Percentiles rank a stretch among this genome's conserved stretches.
phyloP scores from a whole-genome alignment of 2,797 vertebrate genomes.

The Urocyon cinereoargenteus region DNA sequence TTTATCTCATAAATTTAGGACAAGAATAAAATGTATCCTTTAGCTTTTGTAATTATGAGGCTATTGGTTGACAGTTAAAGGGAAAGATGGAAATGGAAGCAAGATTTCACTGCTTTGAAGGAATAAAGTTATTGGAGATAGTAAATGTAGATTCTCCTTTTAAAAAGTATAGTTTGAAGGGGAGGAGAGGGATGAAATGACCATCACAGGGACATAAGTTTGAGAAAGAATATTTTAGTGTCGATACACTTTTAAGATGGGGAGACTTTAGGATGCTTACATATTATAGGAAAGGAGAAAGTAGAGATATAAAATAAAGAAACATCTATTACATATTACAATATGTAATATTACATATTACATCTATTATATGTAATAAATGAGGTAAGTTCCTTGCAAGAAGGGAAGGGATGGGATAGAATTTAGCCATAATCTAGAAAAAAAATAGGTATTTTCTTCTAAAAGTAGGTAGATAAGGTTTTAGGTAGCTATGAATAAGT shows the following conservation, averaged over 20 bases:
- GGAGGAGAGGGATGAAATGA: neutral
- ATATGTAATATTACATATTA: too few relatives aligned
- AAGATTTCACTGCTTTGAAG: neutral
- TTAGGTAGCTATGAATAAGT: neutral
- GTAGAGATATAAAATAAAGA: neutral
- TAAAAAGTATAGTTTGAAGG: neutral
- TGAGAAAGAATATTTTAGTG: neutral
- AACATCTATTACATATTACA: neutral
- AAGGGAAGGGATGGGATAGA: neutral
- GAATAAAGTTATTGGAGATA: neutral
- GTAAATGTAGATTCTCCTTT: neutral
- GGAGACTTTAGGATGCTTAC: neutral
- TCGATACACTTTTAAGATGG: neutral
- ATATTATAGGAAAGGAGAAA: neutral
- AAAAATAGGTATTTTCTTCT: neutral
- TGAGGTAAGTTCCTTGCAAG: neutral
- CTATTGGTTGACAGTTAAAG: neutral
- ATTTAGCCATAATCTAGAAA: neutral
- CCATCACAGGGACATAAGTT: neutral
- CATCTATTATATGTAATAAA: neutral
- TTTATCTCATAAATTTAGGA: conserved; percentile 55
- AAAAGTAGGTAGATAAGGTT: neutral
- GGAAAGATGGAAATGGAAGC: neutral
- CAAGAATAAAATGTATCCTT: conserved; percentile 4
- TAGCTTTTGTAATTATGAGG: neutral